Evolutionary conservation across 2,888 invertebrate genomes (phyloP).

Genomic region (Philhelius pedissequus): DNA sequence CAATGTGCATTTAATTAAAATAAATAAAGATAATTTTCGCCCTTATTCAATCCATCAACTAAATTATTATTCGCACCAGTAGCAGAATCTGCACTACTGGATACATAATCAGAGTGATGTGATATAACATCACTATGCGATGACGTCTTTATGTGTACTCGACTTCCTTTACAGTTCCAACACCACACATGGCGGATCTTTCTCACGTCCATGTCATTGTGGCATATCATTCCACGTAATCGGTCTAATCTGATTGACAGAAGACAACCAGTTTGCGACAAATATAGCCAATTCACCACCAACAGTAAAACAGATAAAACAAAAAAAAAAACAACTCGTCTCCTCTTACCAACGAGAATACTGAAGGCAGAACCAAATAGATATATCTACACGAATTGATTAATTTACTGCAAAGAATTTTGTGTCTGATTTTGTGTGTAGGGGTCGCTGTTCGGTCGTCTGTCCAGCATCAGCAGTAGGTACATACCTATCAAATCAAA

Average conservation of each 20-base stretch:
- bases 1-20: conserved; percentile 18
- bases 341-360: neutral
- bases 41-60: conserved; percentile 3
- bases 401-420: conserved; percentile 56
- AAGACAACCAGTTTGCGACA: conserved; percentile 58
- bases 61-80: neutral
- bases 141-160: conserved; percentile 35
- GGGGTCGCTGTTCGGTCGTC: conserved; percentile 29
- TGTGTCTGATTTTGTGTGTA: conserved; percentile 56
- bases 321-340: neutral
- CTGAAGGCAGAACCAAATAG: neutral
- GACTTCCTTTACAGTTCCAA: conserved; percentile 47
- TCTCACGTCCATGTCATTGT: conserved; percentile 52
- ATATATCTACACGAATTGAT: conserved; percentile 21
- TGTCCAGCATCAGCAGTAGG: neutral
- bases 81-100: neutral
- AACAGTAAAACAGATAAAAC: neutral
- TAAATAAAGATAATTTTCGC: conserved; percentile 12
- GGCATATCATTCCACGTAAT: conserved; percentile 61
- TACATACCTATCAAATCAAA: conserved; percentile 22
- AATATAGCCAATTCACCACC: conserved; percentile 59
- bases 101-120: neutral
- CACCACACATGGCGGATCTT: conserved; percentile 42
- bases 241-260: conserved; percentile 65
- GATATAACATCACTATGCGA: conserved; percentile 25